Conservation (phyloP, 2,113 vertebrate species). For the Sinocyclocheilus rhinocerous region DNA sequence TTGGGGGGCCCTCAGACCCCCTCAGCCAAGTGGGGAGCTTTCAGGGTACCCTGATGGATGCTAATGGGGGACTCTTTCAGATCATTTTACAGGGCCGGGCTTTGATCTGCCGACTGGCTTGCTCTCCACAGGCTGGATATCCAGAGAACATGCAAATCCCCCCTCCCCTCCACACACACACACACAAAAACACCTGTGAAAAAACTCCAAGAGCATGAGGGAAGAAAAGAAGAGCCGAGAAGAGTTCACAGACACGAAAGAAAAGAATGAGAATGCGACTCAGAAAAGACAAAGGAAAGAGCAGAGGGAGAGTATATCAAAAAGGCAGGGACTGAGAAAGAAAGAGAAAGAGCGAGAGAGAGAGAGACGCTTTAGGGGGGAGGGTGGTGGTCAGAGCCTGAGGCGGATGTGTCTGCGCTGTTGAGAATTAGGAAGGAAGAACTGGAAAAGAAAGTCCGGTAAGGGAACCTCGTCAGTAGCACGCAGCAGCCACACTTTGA, state of each 20-base stretch:
- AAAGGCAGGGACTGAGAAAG: slow-evolving; percentile 70
- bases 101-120: slow-evolving; percentile 89
- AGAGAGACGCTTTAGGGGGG: slow-evolving; percentile 60
- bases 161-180: slow-evolving; percentile 63
- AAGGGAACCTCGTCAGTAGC: slow-evolving; percentile 75
- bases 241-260: slow-evolving; percentile 69
- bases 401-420: slow-evolving; percentile 71
- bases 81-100: slow-evolving; percentile 83
- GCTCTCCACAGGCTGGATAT: slow-evolving; percentile 76
- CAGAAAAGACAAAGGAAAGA: slow-evolving; percentile 51
- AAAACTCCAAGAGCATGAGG: slow-evolving; percentile 70
- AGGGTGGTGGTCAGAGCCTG: slow-evolving; percentile 62
- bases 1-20: slow-evolving; percentile 84
- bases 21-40: slow-evolving; percentile 82
- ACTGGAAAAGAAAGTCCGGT: slow-evolving; percentile 71
- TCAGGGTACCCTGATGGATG: slow-evolving; percentile 89
- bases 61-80: slow-evolving; percentile 86
- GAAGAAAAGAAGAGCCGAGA: slow-evolving; percentile 60
- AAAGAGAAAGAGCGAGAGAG: slow-evolving; percentile 67
- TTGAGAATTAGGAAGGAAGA: slow-evolving; percentile 78
- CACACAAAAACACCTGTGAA: slow-evolving; percentile 76
- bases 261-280: slow-evolving; percentile 65
- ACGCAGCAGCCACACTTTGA: slow-evolving; percentile 74
- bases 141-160: slow-evolving; percentile 78
- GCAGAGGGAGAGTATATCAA: slow-evolving; percentile 60